Conservation (phyloP, 2,888 invertebrate genomes). For the Aspidiotus destructor region DNA sequence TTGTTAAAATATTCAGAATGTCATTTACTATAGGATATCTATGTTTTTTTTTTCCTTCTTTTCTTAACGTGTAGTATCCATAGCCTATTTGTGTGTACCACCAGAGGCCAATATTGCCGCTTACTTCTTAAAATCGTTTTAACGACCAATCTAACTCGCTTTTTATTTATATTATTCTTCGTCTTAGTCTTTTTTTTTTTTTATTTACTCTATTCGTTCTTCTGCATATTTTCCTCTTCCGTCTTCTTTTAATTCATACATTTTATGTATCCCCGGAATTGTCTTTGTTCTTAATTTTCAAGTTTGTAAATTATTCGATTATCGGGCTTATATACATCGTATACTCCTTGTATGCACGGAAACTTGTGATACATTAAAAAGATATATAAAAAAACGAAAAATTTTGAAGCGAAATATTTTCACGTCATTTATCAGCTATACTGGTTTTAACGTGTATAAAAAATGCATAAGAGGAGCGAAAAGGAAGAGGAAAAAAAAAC, state of each 20-base stretch:
- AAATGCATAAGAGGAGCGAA: too few species aligned
- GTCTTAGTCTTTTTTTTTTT: slow-evolving; percentile 2
- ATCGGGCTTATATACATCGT: slow-evolving; percentile 5
- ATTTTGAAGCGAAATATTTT: slow-evolving; percentile 7
- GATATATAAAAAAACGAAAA: slow-evolving; percentile 6
- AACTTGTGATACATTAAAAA: slow-evolving; percentile 9
- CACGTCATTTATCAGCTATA: not conserved
- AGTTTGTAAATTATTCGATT: slow-evolving; percentile 17
- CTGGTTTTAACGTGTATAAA: not conserved
- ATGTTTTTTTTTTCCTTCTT: not conserved
- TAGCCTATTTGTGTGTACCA: slow-evolving; percentile 21
- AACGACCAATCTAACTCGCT: slow-evolving; percentile 21
- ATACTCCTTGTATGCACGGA: not conserved
- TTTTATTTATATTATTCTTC: slow-evolving; percentile 13
- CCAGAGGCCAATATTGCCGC: slow-evolving; percentile 31
- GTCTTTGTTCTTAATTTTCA: slow-evolving; percentile 10
- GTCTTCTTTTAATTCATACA: not conserved
- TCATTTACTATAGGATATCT: slow-evolving; percentile 26
- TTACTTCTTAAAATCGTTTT: slow-evolving; percentile 17
- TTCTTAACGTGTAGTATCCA: slow-evolving; percentile 9
- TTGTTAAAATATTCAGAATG: slow-evolving; percentile 29
- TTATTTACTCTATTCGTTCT: slow-evolving; percentile 5
- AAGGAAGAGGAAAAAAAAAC: too few species aligned
- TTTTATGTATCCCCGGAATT: slow-evolving; percentile 4
- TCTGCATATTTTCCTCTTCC: slow-evolving; percentile 8